Evolutionary conservation across 2,113 vertebrate genomes (phyloP), one percentile per base, ranked within the genome.

Genomic region (Neodon shergylaensis): DNA sequence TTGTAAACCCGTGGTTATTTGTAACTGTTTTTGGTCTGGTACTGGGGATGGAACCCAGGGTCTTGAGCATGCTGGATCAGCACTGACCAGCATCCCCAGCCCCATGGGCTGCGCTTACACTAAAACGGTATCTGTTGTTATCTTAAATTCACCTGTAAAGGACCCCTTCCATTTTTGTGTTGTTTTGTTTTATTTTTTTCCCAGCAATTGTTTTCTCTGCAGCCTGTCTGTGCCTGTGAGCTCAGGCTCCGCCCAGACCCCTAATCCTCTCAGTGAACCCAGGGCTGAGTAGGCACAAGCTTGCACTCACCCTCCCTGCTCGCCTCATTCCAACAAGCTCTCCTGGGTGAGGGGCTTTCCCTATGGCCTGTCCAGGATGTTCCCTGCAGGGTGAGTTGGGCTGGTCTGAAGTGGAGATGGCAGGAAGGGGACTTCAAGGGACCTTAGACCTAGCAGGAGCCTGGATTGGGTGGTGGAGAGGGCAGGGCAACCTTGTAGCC

Each of bases 361-460:
- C 2, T 0, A 95, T 77, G 88, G 94, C 85, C 58, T 44, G 31
- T 72, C 65, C 76, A 8, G 79, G 84, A 49, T 5, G 17, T 44
- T 88, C 82, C 28, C 88, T 92, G 44, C 31, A 36, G 85, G 95
- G 96, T 97, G 91, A 95, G 96, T 96, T 73, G 82, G 85, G 44
- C 47, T 77, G 63, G 5, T 16, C 1, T n/a, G 1, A 33, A 28
- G 42, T 14, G n/a, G 36, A 42, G 14, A 14, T 52, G 81, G 73
- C 61, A 28, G 44, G 1, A 7, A 83, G 61, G 72, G 63, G 39
- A 66, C 89, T 85, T 72, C 39, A 24, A 47, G 28, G 5, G 31
- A 49, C 70, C 72, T 47, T 13, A 44, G 68, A 74, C 66, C 83
- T 58, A 21, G 72, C n/a, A 76, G 88, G 49, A 17, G 33, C 31